Base-by-base conservation (phyloP, 2,797 vertebrate genomes). In the Calcarius lapponicus region DNA sequence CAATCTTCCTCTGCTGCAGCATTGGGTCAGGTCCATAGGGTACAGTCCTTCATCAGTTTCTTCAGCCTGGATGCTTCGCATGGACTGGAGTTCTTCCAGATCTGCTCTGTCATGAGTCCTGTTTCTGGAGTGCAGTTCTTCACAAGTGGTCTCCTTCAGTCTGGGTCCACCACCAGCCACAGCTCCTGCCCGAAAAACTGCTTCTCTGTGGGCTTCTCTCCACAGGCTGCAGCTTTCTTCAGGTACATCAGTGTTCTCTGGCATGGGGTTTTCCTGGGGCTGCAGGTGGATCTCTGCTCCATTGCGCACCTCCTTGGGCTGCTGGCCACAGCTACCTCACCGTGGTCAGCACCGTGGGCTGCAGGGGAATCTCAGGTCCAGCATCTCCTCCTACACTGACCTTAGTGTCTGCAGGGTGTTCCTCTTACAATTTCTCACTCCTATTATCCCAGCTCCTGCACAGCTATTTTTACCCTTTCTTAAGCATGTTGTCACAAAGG, bases 11-110 rank as follows among this genome's bases (percentile, higher is more conserved):
- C 19, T 76, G 17, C 48, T 75, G 14, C 73, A 75, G 29, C 3
- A 0, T 25, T 21, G 51, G 6, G 4, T 87, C 29, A 7, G 1
- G 28, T 50, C 45, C 45, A 15, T 2, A 7, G 7, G 17, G 32
- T 19, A 9, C 2, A 60, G 16, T 54, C 11, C 28, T 82, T 53
- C 66, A 43, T 6, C 31, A 53, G 12, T 17, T 58, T n/a, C 29
- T 73, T 38, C n/a, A 72, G 14, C 36, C 11, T 40, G 25, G 14
- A 4, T 36, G 9, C 50, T 64, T 51, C 7, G 3, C 22, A 26
- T 13, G 16, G 43, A 25, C 12, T 67, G 18, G 24, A 75, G 47
- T 43, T 67, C 56, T 60, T 75, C 32, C 58, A 11, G 11, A 64
- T 10, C 11, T 45, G 25, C 18, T 85, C 29, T 14, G 19, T 11